Evolutionary conservation across 2,797 vertebrate species (phyloP).

Genomic region (Hippocampus kuda): DNA sequence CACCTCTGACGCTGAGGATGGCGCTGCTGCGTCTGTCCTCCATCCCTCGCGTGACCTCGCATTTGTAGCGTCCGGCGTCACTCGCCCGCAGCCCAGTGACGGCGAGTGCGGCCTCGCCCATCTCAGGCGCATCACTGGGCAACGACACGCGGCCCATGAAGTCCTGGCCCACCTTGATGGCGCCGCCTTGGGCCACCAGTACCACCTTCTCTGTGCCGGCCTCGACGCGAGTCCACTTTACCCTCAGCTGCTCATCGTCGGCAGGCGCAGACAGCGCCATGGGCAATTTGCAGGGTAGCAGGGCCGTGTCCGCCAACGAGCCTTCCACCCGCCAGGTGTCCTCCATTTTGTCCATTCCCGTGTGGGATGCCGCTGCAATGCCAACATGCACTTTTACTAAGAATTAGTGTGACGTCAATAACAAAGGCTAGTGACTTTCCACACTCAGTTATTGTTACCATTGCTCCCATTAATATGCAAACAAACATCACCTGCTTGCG

Average conservation of each 20-base stretch:
- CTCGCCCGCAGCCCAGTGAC: slow-evolving; percentile 72
- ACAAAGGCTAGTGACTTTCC: too few relatives aligned
- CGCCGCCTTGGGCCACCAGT: slow-evolving; percentile 76
- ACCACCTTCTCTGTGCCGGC: slow-evolving; percentile 72
- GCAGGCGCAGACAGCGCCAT: slow-evolving; percentile 37
- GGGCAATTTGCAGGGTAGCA: slow-evolving; percentile 78
- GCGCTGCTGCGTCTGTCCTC: slow-evolving; percentile 75
- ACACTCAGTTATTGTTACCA: too few relatives aligned
- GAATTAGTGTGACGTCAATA: too few relatives aligned
- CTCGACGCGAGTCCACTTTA: slow-evolving; percentile 89
- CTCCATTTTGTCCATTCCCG: not conserved
- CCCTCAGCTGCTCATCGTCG: slow-evolving; percentile 68
- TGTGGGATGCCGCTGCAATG: not conserved
- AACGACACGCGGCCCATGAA: slow-evolving; percentile 75
- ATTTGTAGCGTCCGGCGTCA: slow-evolving; percentile 81
- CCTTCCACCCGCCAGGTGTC: slow-evolving; percentile 31
- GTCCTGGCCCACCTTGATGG: slow-evolving; percentile 72
- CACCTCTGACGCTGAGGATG: slow-evolving; percentile 75
- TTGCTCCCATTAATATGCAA: too few relatives aligned
- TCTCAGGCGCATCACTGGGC: slow-evolving; percentile 53
- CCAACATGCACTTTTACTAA: not conserved
- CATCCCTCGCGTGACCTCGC: slow-evolving; percentile 83
- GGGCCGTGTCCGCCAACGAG: slow-evolving; percentile 67
- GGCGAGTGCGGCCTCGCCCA: slow-evolving; percentile 72
- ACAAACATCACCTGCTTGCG: slow-evolving; percentile 50